phyloP scores from a whole-genome alignment of 2,797 vertebrate species.

The Champsocephalus esox region DNA sequence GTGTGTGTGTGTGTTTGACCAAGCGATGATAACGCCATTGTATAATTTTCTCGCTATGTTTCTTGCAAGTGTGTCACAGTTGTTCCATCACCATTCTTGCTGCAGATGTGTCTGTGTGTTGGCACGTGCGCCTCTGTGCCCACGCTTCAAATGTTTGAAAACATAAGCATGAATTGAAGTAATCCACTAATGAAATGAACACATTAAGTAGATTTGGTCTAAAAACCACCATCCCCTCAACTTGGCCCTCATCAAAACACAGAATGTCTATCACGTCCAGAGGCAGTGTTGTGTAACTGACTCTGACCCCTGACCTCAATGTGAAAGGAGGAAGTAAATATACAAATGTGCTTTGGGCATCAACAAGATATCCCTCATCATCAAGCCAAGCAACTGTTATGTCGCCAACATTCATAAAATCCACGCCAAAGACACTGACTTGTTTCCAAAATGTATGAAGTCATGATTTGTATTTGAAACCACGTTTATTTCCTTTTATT shows the following conservation, averaged over 20 bases:
- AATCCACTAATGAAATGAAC: neutral
- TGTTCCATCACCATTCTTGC: neutral
- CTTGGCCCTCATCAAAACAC: slow-evolving; percentile 12
- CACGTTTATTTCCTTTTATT: neutral
- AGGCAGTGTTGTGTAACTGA: slow-evolving; percentile 28
- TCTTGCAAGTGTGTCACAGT: slow-evolving; percentile 18
- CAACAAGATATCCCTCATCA: slow-evolving; percentile 10
- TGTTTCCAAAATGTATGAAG: slow-evolving; percentile 20
- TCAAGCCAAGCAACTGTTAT: slow-evolving; percentile 15
- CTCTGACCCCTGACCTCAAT: slow-evolving; percentile 27
- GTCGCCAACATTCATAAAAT: slow-evolving; percentile 14
- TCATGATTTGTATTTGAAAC: slow-evolving; percentile 12
- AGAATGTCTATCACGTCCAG: slow-evolving; percentile 3
- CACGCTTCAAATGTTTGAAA: neutral
- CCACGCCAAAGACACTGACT: neutral
- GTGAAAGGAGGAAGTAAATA: slow-evolving; percentile 23
- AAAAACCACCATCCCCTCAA: neutral
- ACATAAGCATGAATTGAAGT: neutral
- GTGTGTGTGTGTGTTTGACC: neutral
- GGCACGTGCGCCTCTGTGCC: neutral
- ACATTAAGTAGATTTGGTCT: neutral
- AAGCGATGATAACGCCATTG: slow-evolving; percentile 13
- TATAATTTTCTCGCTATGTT: slow-evolving; percentile 29
- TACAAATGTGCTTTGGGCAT: slow-evolving; percentile 23
- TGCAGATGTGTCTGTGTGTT: slow-evolving; percentile 12